phyloP scores from a whole-genome alignment of 2,888 invertebrate genomes.

The Plagodis dolabraria region DNA sequence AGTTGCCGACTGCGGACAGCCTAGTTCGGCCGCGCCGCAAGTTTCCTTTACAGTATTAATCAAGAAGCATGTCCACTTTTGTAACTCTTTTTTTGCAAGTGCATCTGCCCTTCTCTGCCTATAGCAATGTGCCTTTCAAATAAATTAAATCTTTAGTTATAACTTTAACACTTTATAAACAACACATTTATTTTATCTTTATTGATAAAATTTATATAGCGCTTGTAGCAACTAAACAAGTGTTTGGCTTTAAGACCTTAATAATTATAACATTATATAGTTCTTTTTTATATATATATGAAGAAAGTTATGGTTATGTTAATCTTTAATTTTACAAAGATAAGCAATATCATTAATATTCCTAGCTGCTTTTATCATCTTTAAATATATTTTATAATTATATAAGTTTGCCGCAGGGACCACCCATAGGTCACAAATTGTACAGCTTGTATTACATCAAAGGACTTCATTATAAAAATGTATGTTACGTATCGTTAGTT shows the following conservation, averaged over 20 bases:
- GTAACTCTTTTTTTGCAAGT: conserved; percentile 56
- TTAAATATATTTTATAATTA: no score
- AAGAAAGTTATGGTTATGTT: conserved; percentile 12
- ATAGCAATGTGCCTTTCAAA: conserved; percentile 37
- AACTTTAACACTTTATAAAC: conserved; percentile 12
- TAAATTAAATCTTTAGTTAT: conserved; percentile 13
- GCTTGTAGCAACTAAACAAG: background rate
- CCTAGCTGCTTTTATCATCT: no score
- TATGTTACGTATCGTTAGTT: conserved; percentile 45
- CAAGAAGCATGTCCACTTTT: conserved; percentile 64
- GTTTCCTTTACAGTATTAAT: conserved; percentile 78
- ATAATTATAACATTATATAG: no score
- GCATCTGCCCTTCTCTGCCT: conserved; percentile 61
- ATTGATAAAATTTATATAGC: background rate
- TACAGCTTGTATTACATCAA: conserved; percentile 33
- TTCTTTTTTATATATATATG: background rate
- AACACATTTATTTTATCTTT: conserved; percentile 10
- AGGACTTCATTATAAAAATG: conserved; percentile 35
- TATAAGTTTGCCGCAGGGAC: conserved; percentile 32
- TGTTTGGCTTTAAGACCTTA: conserved; percentile 9
- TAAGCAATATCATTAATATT: no score
- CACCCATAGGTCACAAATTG: conserved; percentile 39
- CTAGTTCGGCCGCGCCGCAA: conserved; percentile 59
- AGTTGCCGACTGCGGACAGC: conserved; percentile 45
- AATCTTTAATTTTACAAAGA: no score